A percentile compares a stretch with the other conserved stretches of the same genome.
Conservation (phyloP, 2,113 vertebrate genomes). For the Piaya cayana region DNA sequence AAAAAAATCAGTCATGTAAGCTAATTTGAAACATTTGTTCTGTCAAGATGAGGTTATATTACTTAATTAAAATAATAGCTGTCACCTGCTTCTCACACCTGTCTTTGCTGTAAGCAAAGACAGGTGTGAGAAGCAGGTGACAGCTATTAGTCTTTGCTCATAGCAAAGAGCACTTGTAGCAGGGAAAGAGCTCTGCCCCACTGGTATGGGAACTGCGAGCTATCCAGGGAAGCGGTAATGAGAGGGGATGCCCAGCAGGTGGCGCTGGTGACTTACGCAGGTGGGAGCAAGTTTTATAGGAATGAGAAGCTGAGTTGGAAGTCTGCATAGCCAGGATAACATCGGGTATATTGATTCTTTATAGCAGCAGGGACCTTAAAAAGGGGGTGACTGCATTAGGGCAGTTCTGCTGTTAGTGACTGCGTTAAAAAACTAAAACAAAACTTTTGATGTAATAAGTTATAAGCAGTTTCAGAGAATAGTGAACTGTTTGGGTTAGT, state of each 20-base stretch:
- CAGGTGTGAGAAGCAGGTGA: no score
- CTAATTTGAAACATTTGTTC: neutral
- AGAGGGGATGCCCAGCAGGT: accelerated
- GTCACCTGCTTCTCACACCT: accelerated
- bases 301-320: neutral
- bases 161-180: no score
- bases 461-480: accelerated
- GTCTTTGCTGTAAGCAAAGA: no score
- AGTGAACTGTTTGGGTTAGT: accelerated
- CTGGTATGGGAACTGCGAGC: accelerated
- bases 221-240: accelerated
- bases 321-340: no score
- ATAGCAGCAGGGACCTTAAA: accelerated
- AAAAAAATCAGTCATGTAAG: accelerated
- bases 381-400: accelerated
- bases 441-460: no score
- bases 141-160: accelerated
- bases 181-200: neutral
- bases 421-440: accelerated
- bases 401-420: accelerated
- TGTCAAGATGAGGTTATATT: accelerated
- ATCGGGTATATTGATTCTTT: accelerated
- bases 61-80: accelerated
- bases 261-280: neutral
- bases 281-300: no score